phyloP scores from a whole-genome alignment of 2,113 vertebrate species.

The Scomber scombrus region DNA sequence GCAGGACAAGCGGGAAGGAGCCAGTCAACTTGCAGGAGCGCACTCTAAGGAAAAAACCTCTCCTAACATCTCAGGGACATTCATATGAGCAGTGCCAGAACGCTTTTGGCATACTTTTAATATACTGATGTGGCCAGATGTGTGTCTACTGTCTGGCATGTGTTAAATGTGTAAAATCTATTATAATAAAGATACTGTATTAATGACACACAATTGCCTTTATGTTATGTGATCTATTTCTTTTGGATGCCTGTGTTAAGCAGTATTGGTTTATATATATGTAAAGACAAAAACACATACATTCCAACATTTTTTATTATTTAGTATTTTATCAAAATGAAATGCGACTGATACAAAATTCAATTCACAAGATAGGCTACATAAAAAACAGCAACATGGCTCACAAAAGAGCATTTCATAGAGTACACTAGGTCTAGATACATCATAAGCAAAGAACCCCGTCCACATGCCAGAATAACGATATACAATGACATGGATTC shows the following conservation, averaged over 20 bases:
- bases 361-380: conserved; percentile 17
- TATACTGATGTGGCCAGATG: too few relatives aligned
- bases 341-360: conserved; percentile 57
- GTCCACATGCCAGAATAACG: conserved; percentile 17
- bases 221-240: too few relatives aligned
- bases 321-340: conserved; percentile 55
- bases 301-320: conserved; percentile 15
- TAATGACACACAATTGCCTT: too few relatives aligned
- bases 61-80: background rate
- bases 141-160: too few relatives aligned
- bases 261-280: background rate
- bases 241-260: too few relatives aligned
- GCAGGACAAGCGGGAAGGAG: conserved; percentile 64
- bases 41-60: background rate
- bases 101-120: background rate
- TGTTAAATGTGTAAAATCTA: background rate
- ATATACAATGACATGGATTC: conserved; percentile 39
- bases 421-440: conserved; percentile 13
- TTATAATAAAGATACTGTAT: background rate
- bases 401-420: conserved; percentile 36
- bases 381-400: background rate
- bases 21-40: conserved; percentile 28
- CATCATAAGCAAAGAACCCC: conserved; percentile 17
- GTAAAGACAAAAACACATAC: background rate
- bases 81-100: background rate